phyloP scores from a whole-genome alignment of 35 echinoderm and acorn worm species.

The Anneissia japonica region DNA sequence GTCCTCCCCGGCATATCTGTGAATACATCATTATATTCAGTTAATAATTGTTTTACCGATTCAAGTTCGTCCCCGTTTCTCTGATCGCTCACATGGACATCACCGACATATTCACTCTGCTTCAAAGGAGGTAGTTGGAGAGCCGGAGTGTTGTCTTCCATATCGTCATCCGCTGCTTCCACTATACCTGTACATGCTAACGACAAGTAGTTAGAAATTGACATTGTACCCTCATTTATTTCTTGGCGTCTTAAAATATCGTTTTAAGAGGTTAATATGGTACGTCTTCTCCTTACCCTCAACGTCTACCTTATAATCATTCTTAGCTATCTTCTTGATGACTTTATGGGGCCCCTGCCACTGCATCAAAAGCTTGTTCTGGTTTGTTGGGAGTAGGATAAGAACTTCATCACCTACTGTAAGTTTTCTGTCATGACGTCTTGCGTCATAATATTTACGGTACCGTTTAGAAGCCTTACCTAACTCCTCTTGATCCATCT shows the following conservation, averaged over 20 bases:
- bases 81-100: neutral
- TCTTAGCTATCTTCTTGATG: neutral
- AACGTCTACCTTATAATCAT: neutral
- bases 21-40: neutral
- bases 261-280: neutral
- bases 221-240: neutral
- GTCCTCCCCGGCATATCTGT: neutral
- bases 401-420: slow-evolving; percentile 4
- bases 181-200: neutral
- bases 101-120: neutral
- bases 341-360: neutral
- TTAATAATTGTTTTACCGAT: neutral
- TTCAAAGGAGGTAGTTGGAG: no score
- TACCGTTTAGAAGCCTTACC: slow-evolving; percentile 19
- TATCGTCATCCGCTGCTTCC: no score
- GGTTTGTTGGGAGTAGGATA: neutral
- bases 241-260: neutral
- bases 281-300: neutral
- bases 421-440: slow-evolving; percentile 12
- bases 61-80: neutral
- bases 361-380: neutral
- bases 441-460: slow-evolving; percentile 28
- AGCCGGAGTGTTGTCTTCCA: no score
- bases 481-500: slow-evolving; percentile 29
- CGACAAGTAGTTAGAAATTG: no score